These are phyloP conservation scores for Helicolenus hilgendorfi DNA, from an alignment of 2,797 vertebrate species.

Conservation along the genomic window DNA sequence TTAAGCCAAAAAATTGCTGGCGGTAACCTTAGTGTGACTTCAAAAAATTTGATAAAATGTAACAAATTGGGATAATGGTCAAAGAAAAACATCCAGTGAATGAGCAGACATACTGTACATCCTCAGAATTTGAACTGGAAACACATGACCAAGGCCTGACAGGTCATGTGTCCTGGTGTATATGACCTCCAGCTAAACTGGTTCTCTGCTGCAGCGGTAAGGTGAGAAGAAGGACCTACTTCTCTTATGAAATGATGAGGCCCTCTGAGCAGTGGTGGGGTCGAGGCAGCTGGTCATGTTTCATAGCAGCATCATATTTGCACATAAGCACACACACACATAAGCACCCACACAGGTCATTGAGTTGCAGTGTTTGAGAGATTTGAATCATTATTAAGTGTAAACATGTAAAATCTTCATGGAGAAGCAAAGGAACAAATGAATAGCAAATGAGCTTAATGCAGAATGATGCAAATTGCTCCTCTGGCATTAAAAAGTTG, in stretches of 20 bases:
- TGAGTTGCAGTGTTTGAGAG: neutral
- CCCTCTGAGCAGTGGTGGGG: neutral
- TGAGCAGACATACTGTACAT: neutral
- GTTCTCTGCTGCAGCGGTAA: conserved; percentile 14
- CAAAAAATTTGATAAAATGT: neutral
- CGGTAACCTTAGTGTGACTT: neutral
- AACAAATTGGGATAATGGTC: neutral
- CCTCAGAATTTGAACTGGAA: neutral
- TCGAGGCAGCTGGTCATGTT: neutral
- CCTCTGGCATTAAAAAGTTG: neutral
- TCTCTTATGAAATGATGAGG: conserved; percentile 19
- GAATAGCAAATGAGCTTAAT: neutral
- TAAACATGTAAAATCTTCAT: neutral
- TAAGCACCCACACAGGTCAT: neutral
- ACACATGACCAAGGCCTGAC: neutral
- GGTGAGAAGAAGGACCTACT: conserved; percentile 36
- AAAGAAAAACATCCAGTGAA: neutral
- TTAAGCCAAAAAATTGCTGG: neutral
- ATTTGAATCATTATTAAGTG: neutral
- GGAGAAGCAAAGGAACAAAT: neutral
- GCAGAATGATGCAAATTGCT: neutral
- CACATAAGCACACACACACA: neutral
- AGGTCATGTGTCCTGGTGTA: neutral
- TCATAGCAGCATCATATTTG: neutral
- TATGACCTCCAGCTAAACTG: neutral